phyloP scores from a whole-genome alignment of 2,113 vertebrate species.

The Parotia lawesii region DNA sequence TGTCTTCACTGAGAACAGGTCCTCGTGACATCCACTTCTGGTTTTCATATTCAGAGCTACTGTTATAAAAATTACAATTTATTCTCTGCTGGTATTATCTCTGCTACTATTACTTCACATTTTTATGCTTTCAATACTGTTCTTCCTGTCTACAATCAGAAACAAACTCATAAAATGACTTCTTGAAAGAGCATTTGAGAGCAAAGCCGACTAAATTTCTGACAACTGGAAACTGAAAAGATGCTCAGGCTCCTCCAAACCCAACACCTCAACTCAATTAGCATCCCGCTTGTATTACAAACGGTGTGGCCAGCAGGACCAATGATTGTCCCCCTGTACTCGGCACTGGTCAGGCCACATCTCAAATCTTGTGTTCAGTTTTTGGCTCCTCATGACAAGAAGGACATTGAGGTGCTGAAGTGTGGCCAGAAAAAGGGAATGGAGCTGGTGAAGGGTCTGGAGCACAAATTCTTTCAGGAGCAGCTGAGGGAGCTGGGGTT shows the following conservation, averaged over 20 bases:
- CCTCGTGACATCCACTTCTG: background rate
- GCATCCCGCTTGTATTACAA: background rate
- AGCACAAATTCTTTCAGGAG: background rate
- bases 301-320: background rate
- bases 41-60: background rate
- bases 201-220: background rate
- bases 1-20: background rate
- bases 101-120: background rate
- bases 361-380: background rate
- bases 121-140: background rate
- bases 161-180: background rate
- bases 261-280: background rate
- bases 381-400: background rate
- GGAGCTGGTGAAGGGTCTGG: background rate
- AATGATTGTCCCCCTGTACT: background rate
- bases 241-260: background rate
- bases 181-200: background rate
- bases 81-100: background rate
- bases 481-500: background rate
- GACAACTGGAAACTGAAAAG: background rate
- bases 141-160: background rate
- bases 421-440: too few relatives aligned
- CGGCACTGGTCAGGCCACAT: fast-evolving
- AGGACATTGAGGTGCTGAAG: background rate
- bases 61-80: background rate